Base-by-base conservation (phyloP, 2,113 vertebrate genomes). In the Felis chaus region DNA sequence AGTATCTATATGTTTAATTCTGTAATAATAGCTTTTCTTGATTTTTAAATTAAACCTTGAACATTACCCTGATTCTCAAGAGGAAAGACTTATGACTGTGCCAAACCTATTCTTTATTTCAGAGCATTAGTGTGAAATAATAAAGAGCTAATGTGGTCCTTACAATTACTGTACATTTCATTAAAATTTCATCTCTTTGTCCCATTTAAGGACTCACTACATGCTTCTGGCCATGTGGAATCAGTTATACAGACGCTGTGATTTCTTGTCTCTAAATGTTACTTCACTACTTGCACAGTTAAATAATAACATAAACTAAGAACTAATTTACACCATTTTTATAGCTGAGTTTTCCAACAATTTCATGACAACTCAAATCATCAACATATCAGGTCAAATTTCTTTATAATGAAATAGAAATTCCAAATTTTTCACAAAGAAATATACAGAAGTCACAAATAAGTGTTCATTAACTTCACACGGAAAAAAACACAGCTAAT, bases 31-130 rank as follows among this genome's bases (percentile, higher is more conserved):
- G 96, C 88, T 98, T 98, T 88, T 95, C 79, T 92, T 95, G 94
- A 82, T 97, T 98, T 98, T 81, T 97, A 95, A 98, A 98, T 97
- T 97, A 98, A 98, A 98, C 97, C 95, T 85, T 97, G 95, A 98
- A 98, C 96, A 98, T 98, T 89, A 98, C 65, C 97, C 71, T 95
- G 91, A 97, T 97, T 98, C 97, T 98, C 97, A 50, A 98, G 94
- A 97, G 97, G 76, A 97, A 98, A 98, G 74, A 97, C 97, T 97
- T 98, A 93, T 45, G 97, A 96, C 98, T 97, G 98, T 97, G 97
- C 94, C 93, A 98, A 93, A 98, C 98, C 97, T 98, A 85, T 82
- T 97, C 98, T 98, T 98, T 97, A 97, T 97, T 98, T 98, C 98
- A 98, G 97, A 98, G 98, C 96, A 98, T 97, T 96, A 94, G 80